Evolutionary conservation across 2,888 invertebrate species (phyloP), one percentile per base, ranked within the genome.

Genomic region (Rhynchonema sp.): DNA sequence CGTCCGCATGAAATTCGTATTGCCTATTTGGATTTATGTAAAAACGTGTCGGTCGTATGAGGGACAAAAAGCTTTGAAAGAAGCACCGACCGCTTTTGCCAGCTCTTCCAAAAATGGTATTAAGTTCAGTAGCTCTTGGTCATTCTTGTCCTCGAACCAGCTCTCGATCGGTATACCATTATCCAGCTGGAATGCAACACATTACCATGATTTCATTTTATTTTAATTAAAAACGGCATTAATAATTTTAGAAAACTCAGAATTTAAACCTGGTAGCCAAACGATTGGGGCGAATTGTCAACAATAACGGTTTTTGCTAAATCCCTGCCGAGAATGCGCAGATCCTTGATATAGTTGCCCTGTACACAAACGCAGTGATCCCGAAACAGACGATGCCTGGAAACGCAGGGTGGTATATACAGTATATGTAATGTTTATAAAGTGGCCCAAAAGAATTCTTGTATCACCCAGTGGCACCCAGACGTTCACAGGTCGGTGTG

Each of bases 111-210:
- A 78, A 78, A 92, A 91, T 38, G 91, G 91, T 75, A 92, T 77
- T 66, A 92, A 77, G 72, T 91, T 90, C 69, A 90, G 82, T 59
- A 94, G 80, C 73, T 92, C 92, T 46, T 82, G 82, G 77, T 92
- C 92, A 58, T 81, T 82, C 70, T 84, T 82, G 77, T 91, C 90
- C 65, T 86, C 83, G 76, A 91, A 94, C 92, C 92, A 92, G 75
- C 89, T 89, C 78, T 90, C 90, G 66, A 94, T 92, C 0, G 92
- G 92, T 66, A 92, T 91, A 29, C 92, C 92, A 76, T 92, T 92
- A 76, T 90, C 88, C 62, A 91, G 75, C 83, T 89, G 80, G 62
- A 78, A 46, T 17, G n/a, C n/a, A 38, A 17, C 6, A 38, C 38
- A 17, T n/a, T n/a, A n/a, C n/a, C n/a, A n/a, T n/a, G n/a, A n/a